A percentile compares a stretch with the other conserved stretches of the same genome.
Evolutionary conservation across 1,140 invertebrate genomes (phyloP).

Genomic region (Trachelipus rathkii): DNA sequence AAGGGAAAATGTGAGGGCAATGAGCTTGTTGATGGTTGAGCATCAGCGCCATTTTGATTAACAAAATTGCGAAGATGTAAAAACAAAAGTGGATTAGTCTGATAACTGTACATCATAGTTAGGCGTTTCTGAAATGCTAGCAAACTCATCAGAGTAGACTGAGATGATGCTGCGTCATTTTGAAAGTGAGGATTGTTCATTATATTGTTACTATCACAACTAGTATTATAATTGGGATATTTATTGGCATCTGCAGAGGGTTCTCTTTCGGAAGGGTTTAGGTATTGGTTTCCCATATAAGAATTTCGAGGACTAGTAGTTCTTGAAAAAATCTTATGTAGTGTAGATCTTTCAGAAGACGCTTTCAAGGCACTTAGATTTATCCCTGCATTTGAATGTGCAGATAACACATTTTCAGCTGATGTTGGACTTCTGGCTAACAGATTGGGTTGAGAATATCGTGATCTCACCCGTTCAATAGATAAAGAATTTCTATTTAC

Average conservation of each 20-base stretch:
- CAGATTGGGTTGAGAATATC: too few relatives aligned
- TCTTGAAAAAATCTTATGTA: too few relatives aligned
- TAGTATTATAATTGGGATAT: neutral
- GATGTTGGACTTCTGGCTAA: too few relatives aligned
- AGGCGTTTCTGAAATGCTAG: neutral
- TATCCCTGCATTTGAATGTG: too few relatives aligned
- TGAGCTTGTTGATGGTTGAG: neutral
- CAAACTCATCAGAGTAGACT: neutral
- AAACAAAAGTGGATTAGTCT: neutral
- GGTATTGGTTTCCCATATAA: neutral
- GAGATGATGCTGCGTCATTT: neutral
- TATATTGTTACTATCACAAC: too few relatives aligned
- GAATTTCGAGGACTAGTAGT: too few relatives aligned
- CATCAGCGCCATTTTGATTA: neutral
- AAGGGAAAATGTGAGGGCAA: neutral
- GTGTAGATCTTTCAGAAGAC: too few relatives aligned
- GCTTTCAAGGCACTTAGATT: too few relatives aligned
- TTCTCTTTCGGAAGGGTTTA: neutral
- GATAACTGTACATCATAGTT: neutral
- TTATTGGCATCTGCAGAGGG: neutral
- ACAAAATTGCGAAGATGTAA: neutral
- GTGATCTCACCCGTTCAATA: too few relatives aligned
- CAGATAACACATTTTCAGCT: too few relatives aligned
- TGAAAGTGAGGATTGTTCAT: too few relatives aligned
- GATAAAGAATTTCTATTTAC: too few relatives aligned